These are phyloP conservation scores for Silurus meridionalis DNA, from an alignment of 2,113 vertebrate species.

Conservation along the genomic window DNA sequence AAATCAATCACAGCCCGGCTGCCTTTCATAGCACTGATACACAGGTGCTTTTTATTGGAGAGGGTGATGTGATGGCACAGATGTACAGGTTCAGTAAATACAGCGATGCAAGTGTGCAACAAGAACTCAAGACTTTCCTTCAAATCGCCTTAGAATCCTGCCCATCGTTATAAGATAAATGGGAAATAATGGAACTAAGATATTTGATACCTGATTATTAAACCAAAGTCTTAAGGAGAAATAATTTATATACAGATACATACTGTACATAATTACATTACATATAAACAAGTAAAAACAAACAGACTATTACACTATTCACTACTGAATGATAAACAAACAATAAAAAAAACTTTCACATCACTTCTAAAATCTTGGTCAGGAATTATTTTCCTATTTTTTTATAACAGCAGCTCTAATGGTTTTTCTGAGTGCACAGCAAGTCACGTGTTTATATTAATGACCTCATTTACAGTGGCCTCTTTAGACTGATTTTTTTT, in stretches of 20 bases:
- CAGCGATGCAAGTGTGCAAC: not conserved
- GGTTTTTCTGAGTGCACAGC: not conserved
- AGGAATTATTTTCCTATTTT: not conserved
- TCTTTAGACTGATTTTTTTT: not conserved
- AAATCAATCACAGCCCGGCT: constrained; percentile 9
- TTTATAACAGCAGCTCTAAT: not conserved
- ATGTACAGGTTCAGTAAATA: not conserved
- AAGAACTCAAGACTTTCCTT: not conserved
- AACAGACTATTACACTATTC: no score
- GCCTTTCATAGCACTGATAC: not conserved
- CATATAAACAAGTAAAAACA: no score
- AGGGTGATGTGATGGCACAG: not conserved
- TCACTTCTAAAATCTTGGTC: not conserved
- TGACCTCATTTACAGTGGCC: not conserved
- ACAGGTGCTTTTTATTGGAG: not conserved
- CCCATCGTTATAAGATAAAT: no score
- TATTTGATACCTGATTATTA: no score
- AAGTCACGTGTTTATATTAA: not conserved
- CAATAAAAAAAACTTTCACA: not conserved
- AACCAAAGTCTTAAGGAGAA: no score
- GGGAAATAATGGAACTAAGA: no score
- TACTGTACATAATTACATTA: no score
- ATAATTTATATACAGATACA: no score
- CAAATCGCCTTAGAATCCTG: not conserved
- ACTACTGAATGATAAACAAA: no score